Base-by-base conservation (phyloP, 2,888 invertebrate species). In the Plebejus melissa region DNA sequence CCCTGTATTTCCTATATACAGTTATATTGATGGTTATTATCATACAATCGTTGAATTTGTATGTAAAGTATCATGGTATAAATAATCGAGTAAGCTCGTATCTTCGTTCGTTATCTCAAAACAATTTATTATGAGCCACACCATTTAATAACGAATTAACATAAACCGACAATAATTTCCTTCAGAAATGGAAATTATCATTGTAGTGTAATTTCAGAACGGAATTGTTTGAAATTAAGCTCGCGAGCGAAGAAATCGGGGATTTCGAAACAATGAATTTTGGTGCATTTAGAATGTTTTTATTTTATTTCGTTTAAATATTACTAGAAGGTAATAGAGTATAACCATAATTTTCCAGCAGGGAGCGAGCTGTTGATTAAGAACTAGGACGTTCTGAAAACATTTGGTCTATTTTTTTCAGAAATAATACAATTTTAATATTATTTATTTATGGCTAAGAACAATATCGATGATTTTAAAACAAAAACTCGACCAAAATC, bases 61-160 rank as follows among this genome's bases (percentile, higher is more conserved):
- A 65, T 65, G 65, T 65, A 36, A 65, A 36, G 65, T 32, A 65
- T 32, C 32, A 32, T 13, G 65, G 65, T 65, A 65, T 65, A 65
- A 65, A 65, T 65, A 65, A 32, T 11, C 65, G 65, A 7, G 65
- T 13, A 65, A 9, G 4, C 11, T 32, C 65, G 65, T 69, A 69
- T 70, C 70, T 70, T 41, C n/a, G 38, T 70, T 70, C 70, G 70
- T 70, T 70, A 70, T 70, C 70, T 70, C 70, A 13, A 38, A 70
- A 69, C 69, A 38, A 70, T 70, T 70, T 41, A 70, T 70, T 70
- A 70, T 41, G 41, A 65, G 32, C 32, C 65, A 65, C 65, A 13
- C 65, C 65, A 36, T 65, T 65, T 65, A 65, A 65, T 65, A 65
- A 65, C 13, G 65, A 36, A 65, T 65, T 65, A 65, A 65, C 65